A percentile compares a stretch with the other conserved stretches of the same genome.
Evolutionary conservation across 2,113 vertebrate genomes (phyloP).

Genomic region (Conger conger): DNA sequence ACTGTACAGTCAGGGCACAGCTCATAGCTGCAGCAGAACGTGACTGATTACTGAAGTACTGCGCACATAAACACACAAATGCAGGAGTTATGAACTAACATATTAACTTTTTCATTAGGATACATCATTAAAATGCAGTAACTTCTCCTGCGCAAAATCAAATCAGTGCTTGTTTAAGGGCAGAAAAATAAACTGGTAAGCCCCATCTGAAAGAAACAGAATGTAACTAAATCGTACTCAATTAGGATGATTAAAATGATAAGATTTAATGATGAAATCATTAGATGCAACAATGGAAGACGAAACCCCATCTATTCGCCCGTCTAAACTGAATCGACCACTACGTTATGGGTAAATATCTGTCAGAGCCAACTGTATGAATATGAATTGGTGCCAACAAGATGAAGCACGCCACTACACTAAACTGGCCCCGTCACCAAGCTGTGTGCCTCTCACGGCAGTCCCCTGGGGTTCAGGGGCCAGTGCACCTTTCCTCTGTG

Average conservation of each 20-base stretch:
- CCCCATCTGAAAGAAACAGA: not conserved
- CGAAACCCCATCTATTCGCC: not conserved
- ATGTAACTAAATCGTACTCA: conserved; percentile 7
- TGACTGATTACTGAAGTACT: not conserved
- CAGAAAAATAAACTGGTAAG: not conserved
- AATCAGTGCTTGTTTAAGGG: not conserved
- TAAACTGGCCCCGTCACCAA: not conserved
- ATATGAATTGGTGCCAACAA: not conserved
- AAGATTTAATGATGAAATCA: not conserved
- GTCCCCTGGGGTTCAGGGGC: not conserved
- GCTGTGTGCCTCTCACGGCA: not conserved
- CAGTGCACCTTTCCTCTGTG: not conserved
- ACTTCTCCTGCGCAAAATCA: not conserved
- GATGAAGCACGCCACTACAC: not conserved
- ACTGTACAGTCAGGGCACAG: not conserved
- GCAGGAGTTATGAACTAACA: not conserved
- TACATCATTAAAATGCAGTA: not conserved
- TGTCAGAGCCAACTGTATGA: not conserved
- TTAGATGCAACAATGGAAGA: not conserved
- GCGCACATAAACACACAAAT: not conserved
- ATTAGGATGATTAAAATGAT: not conserved
- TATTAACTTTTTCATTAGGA: not conserved
- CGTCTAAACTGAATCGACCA: not conserved
- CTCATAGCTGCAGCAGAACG: not conserved
- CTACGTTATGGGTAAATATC: not conserved